phyloP scores from a whole-genome alignment of 2,888 invertebrate species.

The Seira sanloemensis region DNA sequence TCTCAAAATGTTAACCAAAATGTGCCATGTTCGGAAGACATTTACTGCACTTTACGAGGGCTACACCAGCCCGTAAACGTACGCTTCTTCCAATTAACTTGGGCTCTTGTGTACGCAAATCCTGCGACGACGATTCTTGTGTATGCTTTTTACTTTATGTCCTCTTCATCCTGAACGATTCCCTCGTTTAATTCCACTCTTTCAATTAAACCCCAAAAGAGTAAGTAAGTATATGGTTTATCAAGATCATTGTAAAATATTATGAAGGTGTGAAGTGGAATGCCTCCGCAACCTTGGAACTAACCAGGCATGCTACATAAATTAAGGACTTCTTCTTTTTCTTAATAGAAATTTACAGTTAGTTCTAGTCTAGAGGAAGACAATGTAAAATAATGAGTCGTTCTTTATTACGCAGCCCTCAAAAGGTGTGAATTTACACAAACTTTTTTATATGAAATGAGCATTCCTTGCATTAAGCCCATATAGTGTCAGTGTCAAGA shows the following conservation, averaged over 20 bases:
- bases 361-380: not conserved
- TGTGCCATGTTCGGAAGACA: slow-evolving; percentile 44
- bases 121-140: not conserved
- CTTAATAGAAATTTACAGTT: not conserved
- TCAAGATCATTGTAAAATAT: not conserved
- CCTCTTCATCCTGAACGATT: slow-evolving; percentile 36
- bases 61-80: not conserved
- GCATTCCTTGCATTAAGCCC: not conserved
- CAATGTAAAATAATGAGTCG: not conserved
- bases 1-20: too few species aligned
- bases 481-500: not conserved
- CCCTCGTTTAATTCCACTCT: not conserved
- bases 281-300: not conserved
- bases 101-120: not conserved
- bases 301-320: not conserved
- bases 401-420: not conserved
- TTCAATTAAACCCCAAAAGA: too few species aligned
- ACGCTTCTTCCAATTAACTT: slow-evolving; percentile 32
- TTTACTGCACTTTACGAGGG: slow-evolving; percentile 47
- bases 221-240: too few species aligned
- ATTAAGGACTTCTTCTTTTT: not conserved
- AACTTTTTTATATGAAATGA: too few species aligned
- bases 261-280: not conserved
- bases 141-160: slow-evolving; percentile 31
- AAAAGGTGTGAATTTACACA: not conserved